These are phyloP conservation scores for Coleophora flavipennella DNA, from an alignment of 2,888 invertebrate species.

Conservation along the genomic window DNA sequence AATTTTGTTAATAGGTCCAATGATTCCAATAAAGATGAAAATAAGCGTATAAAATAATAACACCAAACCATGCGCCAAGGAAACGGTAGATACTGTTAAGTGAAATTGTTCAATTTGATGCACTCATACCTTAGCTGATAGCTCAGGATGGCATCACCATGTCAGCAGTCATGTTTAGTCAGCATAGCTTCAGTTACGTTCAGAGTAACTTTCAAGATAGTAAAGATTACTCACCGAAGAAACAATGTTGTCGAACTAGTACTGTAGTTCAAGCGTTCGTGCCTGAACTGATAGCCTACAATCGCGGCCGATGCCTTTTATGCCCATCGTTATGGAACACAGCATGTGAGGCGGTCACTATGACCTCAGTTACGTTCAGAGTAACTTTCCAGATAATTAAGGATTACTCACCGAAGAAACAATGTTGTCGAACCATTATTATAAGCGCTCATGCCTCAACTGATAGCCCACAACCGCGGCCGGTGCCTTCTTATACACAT, in stretches of 20 bases:
- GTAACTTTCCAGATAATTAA: slow-evolving; percentile 33
- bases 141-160: slow-evolving; percentile 74
- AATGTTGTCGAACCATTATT: too few species aligned
- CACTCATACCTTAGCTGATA: slow-evolving; percentile 87
- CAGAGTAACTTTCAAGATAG: slow-evolving; percentile 29
- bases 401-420: too few species aligned
- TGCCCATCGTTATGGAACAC: slow-evolving; percentile 78
- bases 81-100: too few species aligned
- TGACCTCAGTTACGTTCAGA: slow-evolving; percentile 75
- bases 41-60: too few species aligned
- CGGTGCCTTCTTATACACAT: neutral
- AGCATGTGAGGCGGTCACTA: slow-evolving; percentile 90
- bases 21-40: too few species aligned
- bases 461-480: neutral
- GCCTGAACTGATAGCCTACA: slow-evolving; percentile 86
- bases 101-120: too few species aligned
- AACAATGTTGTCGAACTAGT: slow-evolving; percentile 86
- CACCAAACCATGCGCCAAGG: too few species aligned
- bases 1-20: too few species aligned
- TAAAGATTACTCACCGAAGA: slow-evolving; percentile 70
- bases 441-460: too few species aligned
- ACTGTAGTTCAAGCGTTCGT: slow-evolving; percentile 81
- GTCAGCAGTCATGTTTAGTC: too few species aligned
- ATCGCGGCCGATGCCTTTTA: slow-evolving; percentile 78
- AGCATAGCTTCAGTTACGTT: slow-evolving; percentile 27